Evolutionary conservation across 2,888 invertebrate species (phyloP), one percentile per base, ranked within the genome.

Genomic region (Bibio marci): DNA sequence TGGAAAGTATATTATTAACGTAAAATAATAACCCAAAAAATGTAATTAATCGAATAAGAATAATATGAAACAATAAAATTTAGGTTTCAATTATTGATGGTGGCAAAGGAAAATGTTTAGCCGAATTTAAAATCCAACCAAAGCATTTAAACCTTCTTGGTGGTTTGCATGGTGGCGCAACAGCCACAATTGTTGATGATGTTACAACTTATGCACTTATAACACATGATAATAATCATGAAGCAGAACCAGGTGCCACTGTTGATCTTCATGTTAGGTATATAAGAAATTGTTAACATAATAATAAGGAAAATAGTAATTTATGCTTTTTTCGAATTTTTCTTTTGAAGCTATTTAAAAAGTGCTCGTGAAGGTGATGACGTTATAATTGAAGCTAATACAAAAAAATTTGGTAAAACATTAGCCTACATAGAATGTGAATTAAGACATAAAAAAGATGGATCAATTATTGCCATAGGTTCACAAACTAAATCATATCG

Each of bases 211-310:
- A 76, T 53, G 90, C 86, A 0, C 57, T 91, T 2, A 69, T 80
- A 54, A 73, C 81, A 0, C 69, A 73, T 49, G 70, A 66, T n/a
- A 61, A 64, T 19, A 57, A 64, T 37, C 65, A n/a, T n/a, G n/a
- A n/a, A n/a, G n/a, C 67, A 4, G 65, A 66, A 35, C 70, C 80
- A 37, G 87, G 88, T 17, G 82, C 87, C 1, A 83, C 86, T 8
- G 76, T 91, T 17, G 81, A 88, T 53, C 62, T 94, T 25, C 79
- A 78, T 60, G 67, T 92, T 3, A 72, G 75, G 85, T 87, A n/a
- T n/a, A n/a, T n/a, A n/a, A n/a, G n/a, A n/a, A n/a, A n/a, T n/a
- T n/a, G n/a, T n/a, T n/a, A n/a, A n/a, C n/a, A n/a, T n/a, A n/a
- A n/a, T n/a, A n/a, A n/a, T n/a, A n/a, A n/a, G n/a, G n/a, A n/a